Conservation (phyloP, 23 tunicate genomes). For the Ascidia mentula region DNA sequence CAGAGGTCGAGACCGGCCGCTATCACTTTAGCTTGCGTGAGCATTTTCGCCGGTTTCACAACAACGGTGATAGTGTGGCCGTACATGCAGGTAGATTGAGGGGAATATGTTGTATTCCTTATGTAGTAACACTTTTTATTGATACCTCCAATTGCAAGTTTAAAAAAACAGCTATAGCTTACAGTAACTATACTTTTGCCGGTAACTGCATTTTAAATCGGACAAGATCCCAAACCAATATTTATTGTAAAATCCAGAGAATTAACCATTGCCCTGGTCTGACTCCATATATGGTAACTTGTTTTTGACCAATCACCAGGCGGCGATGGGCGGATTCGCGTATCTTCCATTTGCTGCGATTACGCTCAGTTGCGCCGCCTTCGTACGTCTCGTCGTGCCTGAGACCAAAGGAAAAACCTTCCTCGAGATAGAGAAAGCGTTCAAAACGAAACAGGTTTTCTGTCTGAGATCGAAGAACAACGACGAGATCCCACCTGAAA, state of each 20-base stretch:
- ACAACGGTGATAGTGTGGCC: constrained; percentile 20
- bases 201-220: too few relatives aligned
- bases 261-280: too few relatives aligned
- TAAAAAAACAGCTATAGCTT: too few relatives aligned
- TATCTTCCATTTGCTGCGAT: constrained; percentile 33
- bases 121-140: too few relatives aligned
- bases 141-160: too few relatives aligned
- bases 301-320: too few relatives aligned
- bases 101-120: too few relatives aligned
- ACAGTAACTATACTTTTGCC: too few relatives aligned
- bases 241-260: not conserved
- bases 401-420: constrained; percentile 43
- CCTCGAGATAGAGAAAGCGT: constrained; percentile 18
- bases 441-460: not conserved
- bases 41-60: constrained; percentile 16
- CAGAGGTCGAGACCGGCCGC: constrained; percentile 58
- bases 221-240: too few relatives aligned
- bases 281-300: too few relatives aligned
- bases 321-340: constrained; percentile 37
- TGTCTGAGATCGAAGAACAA: too few relatives aligned
- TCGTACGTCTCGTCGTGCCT: constrained; percentile 12
- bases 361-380: not conserved
- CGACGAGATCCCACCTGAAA: too few relatives aligned
- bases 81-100: constrained; percentile 36
- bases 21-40: constrained; percentile 1